Base-by-base conservation (phyloP, 2,113 vertebrate genomes). In the Alaudala cheleensis region DNA sequence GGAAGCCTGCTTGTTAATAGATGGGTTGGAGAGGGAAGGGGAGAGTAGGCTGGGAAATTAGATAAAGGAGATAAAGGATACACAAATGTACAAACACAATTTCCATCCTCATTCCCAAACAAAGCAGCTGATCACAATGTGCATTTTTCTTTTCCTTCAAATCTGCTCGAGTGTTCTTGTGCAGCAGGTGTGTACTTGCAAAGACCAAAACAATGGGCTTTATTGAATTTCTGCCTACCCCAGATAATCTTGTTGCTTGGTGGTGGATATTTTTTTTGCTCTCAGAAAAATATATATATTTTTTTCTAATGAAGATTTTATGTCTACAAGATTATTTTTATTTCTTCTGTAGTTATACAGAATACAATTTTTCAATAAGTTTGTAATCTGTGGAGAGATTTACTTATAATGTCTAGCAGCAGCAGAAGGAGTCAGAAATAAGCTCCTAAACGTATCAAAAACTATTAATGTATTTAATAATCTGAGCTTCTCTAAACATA, bases 391-490 rank as follows among this genome's bases (percentile, higher is more conserved):
- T 71, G 65, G 47, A 61, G 19, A 95, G 81, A 89, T 95, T 97
- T 96, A 94, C 39, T 60, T 77, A 45, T 26, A 2, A 2, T 62
- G 49, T 94, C 47, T 88, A 84, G 45, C 7, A 95, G 58, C 65
- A 95, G 42, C 66, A 86, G 65, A 39, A 42, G 15, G 42, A 42
- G 42, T 42, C 42, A 85, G 86, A 65, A 93, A 97, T 90, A 96
- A 96, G 51, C 64, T 93, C 76, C 77, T 23, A 37, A 6, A 31
- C 25, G 65, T 86, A 85, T 53, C 22, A 15, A 86, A 71, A 96
- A 50, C 82, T 91, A 78, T 58, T 62, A 78, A 90, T 90, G n/a
- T 92, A 93, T 89, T 93, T 95, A 83, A 96, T 97, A 96, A 93
- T 87, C 88, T 58, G 84, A 95, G 79, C 37, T 76, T 34, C 67